A percentile compares a stretch with the other conserved stretches of the same genome.
Evolutionary conservation across 2,113 vertebrate genomes (phyloP).

Genomic region (Cavia porcellus): DNA sequence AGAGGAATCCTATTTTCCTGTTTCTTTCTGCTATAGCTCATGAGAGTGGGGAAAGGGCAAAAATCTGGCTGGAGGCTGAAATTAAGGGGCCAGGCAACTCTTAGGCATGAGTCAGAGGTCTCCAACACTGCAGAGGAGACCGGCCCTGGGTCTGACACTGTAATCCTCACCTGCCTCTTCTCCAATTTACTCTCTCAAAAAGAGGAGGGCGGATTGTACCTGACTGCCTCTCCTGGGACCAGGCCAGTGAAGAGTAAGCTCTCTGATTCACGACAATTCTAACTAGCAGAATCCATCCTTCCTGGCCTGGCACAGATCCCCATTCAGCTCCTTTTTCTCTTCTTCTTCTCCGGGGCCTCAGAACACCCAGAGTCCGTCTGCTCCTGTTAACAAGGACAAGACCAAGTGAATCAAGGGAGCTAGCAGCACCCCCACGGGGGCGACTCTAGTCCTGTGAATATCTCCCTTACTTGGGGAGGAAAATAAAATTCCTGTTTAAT

Average conservation of each 20-base stretch:
- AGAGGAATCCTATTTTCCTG: not conserved
- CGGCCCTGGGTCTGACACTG: not conserved
- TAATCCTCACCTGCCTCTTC: not conserved
- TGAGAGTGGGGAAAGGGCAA: not conserved
- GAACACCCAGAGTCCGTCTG: too few species aligned
- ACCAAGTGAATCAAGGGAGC: not conserved
- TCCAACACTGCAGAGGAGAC: not conserved
- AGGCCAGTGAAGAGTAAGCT: not conserved
- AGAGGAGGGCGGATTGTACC: accelerated
- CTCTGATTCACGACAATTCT: not conserved
- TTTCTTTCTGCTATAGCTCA: not conserved
- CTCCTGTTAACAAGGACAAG: not conserved
- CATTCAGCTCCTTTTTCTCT: not conserved
- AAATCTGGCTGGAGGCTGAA: not conserved
- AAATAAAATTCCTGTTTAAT: slow-evolving; percentile 3
- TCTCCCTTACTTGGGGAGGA: not conserved
- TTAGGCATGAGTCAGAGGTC: not conserved
- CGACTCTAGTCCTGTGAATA: not conserved
- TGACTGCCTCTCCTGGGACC: not conserved
- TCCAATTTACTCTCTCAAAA: not conserved
- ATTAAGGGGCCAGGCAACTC: not conserved
- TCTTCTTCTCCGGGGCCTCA: not conserved
- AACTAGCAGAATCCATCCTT: not conserved
- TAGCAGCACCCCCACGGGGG: not conserved
- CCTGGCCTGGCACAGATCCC: not conserved